Evolutionary conservation across 2,888 invertebrate genomes (phyloP), one percentile per base, ranked within the genome.

Genomic region (Drosophila ustulata): DNA sequence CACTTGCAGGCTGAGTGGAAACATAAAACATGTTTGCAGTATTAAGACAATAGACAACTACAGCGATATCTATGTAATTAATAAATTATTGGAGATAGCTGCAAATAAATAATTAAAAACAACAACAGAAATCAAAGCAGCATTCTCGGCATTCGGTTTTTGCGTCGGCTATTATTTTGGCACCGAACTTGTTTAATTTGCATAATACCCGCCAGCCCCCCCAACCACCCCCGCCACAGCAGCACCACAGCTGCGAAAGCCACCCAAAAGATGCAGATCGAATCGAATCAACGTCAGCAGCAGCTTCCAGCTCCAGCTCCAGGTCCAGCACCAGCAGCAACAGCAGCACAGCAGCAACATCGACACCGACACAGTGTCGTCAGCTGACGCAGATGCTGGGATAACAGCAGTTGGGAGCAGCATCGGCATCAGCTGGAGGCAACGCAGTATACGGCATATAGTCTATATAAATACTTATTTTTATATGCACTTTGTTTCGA

Each of bases 151-250:
- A 32, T 11, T 52, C 43, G 41, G 51, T 56, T 51, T 45, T 34
- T 26, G 32, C 25, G 56, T 57, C 64, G 49, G 66, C 63, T 66
- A 66, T 78, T 73, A 69, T 69, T 75, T 89, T 75, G 85, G 75
- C 83, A 73, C 69, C 69, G 72, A 86, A 86, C 85, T 88, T 73
- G 89, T 89, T 86, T 85, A 73, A 88, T 86, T 86, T 86, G 88
- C 89, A 89, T 89, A 89, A 71, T 63, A 18, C 62, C 71, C 56
- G 61, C 47, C 69, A 62, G 13, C 3, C 34, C 47, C 39, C 55
- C n/a, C 8, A 30, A 32, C 46, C 63, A 30, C 8, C 39, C 51
- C 39, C 47, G 23, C n/a, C 13, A 6, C 39, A 41, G 7, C 39
- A 41, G 13, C 11, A 30, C 7, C 11, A 8, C 32, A 23, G 39